Percentiles rank a stretch among this genome's conserved stretches.
Conservation (phyloP, 1,140 invertebrate genomes). For the Carcinoscorpius rotundicauda region DNA sequence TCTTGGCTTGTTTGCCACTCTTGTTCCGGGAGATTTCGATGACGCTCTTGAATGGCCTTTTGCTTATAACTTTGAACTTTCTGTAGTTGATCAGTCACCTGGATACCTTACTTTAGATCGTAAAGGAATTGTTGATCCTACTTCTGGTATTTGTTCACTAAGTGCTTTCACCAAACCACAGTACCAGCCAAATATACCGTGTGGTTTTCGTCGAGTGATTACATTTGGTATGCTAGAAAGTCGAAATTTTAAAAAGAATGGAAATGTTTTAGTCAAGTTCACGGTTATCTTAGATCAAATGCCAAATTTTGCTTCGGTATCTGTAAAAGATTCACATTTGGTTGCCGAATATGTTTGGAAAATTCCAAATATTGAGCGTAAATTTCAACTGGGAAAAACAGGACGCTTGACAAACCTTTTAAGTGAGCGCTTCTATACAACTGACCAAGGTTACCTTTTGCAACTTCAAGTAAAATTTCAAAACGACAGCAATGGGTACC, state of each 20-base stretch:
- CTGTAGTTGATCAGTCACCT: constrained; percentile 17
- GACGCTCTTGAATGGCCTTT: constrained; percentile 21
- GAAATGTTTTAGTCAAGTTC: constrained; percentile 8
- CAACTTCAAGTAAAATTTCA: constrained; percentile 21
- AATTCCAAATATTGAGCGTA: constrained; percentile 18
- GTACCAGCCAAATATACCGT: constrained; percentile 11
- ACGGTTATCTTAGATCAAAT: constrained; percentile 10
- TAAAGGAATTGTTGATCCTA: constrained; percentile 1
- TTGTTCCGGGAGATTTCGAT: constrained; percentile 19
- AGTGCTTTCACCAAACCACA: constrained; percentile 10
- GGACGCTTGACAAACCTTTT: constrained; percentile 6
- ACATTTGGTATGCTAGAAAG: constrained; percentile 2
- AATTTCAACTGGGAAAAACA: constrained; percentile 12
- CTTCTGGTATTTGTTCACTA: constrained; percentile 1
- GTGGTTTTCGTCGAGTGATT: constrained; percentile 10
- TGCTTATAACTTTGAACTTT: constrained; percentile 19
- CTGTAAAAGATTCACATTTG: constrained; percentile 9
- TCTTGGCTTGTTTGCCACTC: constrained; percentile 18
- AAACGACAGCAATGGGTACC: constrained; percentile 2
- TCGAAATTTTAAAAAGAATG: constrained; percentile 4
- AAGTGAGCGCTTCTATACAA: constrained; percentile 22
- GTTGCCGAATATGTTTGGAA: constrained; percentile 21
- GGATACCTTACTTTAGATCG: not conserved
- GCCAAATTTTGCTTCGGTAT: constrained; percentile 8
- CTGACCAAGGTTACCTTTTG: constrained; percentile 20